Base-by-base conservation (phyloP, 1,140 invertebrate species). In the Thaumetopoea pityocampa region DNA sequence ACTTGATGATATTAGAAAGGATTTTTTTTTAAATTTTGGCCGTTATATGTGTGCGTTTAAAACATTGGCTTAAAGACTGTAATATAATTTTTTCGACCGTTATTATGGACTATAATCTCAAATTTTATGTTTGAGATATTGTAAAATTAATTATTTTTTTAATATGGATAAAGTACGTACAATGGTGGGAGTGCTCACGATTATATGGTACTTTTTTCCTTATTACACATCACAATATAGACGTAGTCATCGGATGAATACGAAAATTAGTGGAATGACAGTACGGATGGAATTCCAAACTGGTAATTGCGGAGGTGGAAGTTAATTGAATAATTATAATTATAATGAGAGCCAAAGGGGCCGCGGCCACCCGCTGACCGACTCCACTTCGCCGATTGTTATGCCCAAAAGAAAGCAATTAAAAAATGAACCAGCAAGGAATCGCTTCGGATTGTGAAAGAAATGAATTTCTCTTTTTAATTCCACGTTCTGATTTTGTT, bases 321-420 rank as follows among this genome's bases (percentile, higher is more conserved):
- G 64, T 73, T 77, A 77, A 81, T 77, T 73, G 64, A 74, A 81
- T 79, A 77, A 82, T 79, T 82, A 79, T 78, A 79, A 82, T 79
- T 74, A 76, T 67, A 56, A 48, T 57, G 56, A 52, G 42, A 51
- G 48, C 57, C 63, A 77, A 77, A 66, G 51, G 64, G 62, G 67
- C 74, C 60, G 67, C 53, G 74, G 53, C 77, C 74, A 70, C 78
- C 78, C 78, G 78, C 78, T 76, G 74, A 45, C 50, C 34, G 48
- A 43, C 34, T 30, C 51, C 55, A 51, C 58, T 64, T 60, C 51
- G 61, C 49, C 62, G 60, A 77, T 76, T 81, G 74, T 81, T 67
- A 59, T 51, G 57, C 59, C 69, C 61, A 67, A 81, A 77, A n/a
- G n/a, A 81, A 79, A 79, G 63, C 72, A 78, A 81, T 81, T 77